Conservation (phyloP, 2,888 invertebrate genomes). For the Amblyjoppa fuscipennis region DNA sequence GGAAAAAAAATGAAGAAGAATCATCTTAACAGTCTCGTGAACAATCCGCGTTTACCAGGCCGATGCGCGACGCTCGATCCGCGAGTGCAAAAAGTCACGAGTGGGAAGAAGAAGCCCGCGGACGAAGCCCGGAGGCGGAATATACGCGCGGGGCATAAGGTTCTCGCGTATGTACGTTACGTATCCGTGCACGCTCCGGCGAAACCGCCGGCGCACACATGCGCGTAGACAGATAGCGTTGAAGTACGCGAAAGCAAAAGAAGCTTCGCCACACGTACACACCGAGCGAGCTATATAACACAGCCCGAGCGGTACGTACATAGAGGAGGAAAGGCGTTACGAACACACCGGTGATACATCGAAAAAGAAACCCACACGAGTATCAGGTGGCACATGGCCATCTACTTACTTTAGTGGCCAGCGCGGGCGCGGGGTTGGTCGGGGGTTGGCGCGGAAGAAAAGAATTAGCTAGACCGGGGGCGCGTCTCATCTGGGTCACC, state of each 20-base stretch:
- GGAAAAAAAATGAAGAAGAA: neutral
- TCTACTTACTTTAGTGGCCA: constrained; percentile 84
- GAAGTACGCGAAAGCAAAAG: constrained; percentile 36
- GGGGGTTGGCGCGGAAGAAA: constrained; percentile 77
- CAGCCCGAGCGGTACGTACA: neutral
- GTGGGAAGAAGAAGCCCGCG: constrained; percentile 40
- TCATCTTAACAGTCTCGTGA: neutral
- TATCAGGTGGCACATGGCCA: constrained; percentile 79
- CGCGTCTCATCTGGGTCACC: constrained; percentile 84
- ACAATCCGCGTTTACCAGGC: constrained; percentile 30
- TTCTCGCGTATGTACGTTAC: constrained; percentile 8
- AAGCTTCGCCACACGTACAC: constrained; percentile 25
- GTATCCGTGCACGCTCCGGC: neutral
- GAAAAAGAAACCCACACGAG: constrained; percentile 66
- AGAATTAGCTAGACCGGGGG: constrained; percentile 84
- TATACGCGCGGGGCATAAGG: constrained; percentile 22
- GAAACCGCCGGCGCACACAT: constrained; percentile 2
- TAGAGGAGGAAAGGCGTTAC: neutral
- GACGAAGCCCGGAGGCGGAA: constrained; percentile 38
- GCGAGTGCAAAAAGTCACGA: constrained; percentile 37
- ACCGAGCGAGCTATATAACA: constrained; percentile 31
- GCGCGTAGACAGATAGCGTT: constrained; percentile 11
- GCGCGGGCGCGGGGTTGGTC: constrained; percentile 69
- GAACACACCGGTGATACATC: constrained; percentile 39
- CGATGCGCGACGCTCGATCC: constrained; percentile 14